These are phyloP conservation scores for Holacanthus passer DNA, from an alignment of 2,113 vertebrate genomes.

Conservation along the genomic window DNA sequence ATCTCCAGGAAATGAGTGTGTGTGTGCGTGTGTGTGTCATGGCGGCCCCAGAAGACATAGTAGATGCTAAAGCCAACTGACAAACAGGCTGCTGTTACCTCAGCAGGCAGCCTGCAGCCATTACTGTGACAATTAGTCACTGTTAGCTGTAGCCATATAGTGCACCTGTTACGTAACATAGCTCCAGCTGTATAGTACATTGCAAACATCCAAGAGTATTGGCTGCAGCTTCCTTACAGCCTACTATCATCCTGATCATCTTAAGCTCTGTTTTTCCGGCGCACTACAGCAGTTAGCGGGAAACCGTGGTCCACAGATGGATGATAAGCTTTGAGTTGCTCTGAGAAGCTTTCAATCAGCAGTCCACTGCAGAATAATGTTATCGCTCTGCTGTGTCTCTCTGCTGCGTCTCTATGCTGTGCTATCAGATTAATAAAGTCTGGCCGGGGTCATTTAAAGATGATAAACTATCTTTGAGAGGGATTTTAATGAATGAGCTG, in stretches of 20 bases:
- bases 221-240: conserved; percentile 13
- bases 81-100: conserved; percentile 29
- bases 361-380: neutral
- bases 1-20: no score
- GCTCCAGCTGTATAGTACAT: conserved; percentile 6
- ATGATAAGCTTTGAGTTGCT: conserved; percentile 20
- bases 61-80: conserved; percentile 13
- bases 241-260: conserved; percentile 45
- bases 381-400: neutral
- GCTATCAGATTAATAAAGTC: neutral
- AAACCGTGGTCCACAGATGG: neutral
- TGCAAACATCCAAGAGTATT: neutral
- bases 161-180: conserved; percentile 44
- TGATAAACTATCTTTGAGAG: neutral
- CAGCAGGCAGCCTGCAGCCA: conserved; percentile 32
- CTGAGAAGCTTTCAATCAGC: conserved; percentile 24
- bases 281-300: neutral
- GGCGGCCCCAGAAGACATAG: neutral
- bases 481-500: conserved; percentile 2
- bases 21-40: neutral
- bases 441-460: neutral
- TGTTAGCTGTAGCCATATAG: neutral
- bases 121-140: conserved; percentile 33
- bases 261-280: conserved; percentile 30
- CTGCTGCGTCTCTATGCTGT: neutral